Evolutionary conservation across 2,888 invertebrate genomes (phyloP).

Genomic region (Heliconius cydno): DNA sequence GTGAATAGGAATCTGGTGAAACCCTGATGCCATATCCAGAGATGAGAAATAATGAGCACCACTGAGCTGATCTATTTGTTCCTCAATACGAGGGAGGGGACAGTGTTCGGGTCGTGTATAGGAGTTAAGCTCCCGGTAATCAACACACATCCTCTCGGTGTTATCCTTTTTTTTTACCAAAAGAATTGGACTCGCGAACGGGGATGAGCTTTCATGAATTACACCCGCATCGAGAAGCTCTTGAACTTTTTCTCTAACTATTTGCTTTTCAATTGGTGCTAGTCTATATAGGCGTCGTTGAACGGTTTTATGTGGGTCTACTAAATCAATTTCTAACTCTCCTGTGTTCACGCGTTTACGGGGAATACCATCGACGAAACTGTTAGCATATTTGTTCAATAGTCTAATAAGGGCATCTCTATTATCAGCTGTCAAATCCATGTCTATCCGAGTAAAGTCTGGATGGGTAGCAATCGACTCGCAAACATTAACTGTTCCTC

Average conservation of each 20-base stretch:
- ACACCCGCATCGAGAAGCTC: conserved; percentile 40
- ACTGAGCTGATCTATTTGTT: conserved; percentile 29
- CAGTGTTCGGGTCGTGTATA: conserved; percentile 51
- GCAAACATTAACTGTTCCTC: neutral
- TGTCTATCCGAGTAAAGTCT: too few species aligned
- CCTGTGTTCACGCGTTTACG: too few species aligned
- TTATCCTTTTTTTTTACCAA: conserved; percentile 36
- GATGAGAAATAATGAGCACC: conserved; percentile 34
- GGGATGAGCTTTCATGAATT: conserved; percentile 51
- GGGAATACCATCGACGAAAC: too few species aligned
- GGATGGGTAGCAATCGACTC: conserved; percentile 14
- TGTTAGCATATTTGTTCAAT: too few species aligned
- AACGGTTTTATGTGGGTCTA: conserved; percentile 28
- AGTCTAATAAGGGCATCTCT: too few species aligned
- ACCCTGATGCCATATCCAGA: conserved; percentile 36
- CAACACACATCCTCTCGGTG: conserved; percentile 48
- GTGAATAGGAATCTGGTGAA: conserved; percentile 48
- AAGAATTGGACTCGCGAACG: conserved; percentile 53
- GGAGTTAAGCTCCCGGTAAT: conserved; percentile 50
- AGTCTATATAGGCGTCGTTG: conserved; percentile 45
- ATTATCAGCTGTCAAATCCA: too few species aligned
- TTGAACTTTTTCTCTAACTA: conserved; percentile 8
- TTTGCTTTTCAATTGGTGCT: conserved; percentile 46
- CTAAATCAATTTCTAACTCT: conserved; percentile 35
- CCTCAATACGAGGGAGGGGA: conserved; percentile 31